Evolutionary conservation across 1,140 invertebrate genomes (phyloP).

Genomic region (Mizuhopecten yessoensis): DNA sequence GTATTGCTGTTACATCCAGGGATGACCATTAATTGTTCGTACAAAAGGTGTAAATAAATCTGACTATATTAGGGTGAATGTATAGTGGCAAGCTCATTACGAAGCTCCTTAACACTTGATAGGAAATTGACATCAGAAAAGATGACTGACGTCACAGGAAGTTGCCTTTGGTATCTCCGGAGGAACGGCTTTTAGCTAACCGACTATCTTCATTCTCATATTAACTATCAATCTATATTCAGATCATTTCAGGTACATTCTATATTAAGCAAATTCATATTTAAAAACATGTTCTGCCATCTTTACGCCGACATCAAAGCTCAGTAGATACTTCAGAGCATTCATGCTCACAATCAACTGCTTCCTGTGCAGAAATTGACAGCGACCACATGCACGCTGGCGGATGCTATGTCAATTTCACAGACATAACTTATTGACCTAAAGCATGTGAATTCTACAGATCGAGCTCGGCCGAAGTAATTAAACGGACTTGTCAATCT

Average conservation of each 20-base stretch:
- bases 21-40: not conserved
- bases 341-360: not conserved
- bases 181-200: slow-evolving; percentile 26
- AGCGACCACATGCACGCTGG: not conserved
- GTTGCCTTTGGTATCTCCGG: slow-evolving; percentile 2
- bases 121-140: slow-evolving; percentile 36
- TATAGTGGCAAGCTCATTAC: not conserved
- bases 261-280: slow-evolving; percentile 36
- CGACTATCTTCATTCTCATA: slow-evolving; percentile 26
- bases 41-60: slow-evolving; percentile 35
- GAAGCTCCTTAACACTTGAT: not conserved
- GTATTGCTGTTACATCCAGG: too few relatives aligned
- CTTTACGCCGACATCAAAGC: not conserved
- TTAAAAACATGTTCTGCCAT: slow-evolving; percentile 11
- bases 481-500: not conserved
- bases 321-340: not conserved
- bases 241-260: slow-evolving; percentile 10
- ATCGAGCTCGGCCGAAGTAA: not conserved
- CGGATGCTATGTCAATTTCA: not conserved
- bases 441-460: not conserved
- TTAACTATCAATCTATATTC: slow-evolving; percentile 17
- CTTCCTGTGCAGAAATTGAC: slow-evolving; percentile 2
- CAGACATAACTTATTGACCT: not conserved
- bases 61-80: not conserved
- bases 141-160: not conserved